These are phyloP conservation scores for Scolopax bukidnonensis DNA, from an alignment of 2,797 vertebrate species.

Conservation along the genomic window DNA sequence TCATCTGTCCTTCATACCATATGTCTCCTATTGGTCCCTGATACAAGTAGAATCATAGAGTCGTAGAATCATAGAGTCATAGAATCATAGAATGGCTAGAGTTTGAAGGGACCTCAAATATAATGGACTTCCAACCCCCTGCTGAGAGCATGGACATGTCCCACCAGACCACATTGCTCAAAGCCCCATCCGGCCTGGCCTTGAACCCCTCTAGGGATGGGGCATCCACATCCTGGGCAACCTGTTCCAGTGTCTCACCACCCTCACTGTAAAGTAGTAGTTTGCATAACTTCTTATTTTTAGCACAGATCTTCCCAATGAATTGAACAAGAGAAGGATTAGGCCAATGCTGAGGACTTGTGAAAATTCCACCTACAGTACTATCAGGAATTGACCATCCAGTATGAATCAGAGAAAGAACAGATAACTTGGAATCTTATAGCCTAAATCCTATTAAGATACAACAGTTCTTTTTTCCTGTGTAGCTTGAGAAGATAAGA, in stretches of 20 bases:
- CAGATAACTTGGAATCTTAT: background rate
- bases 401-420: background rate
- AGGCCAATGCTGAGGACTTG: background rate
- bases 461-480: background rate
- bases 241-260: too few species aligned
- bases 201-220: too few species aligned
- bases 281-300: background rate
- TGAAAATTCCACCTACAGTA: background rate
- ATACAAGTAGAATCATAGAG: background rate
- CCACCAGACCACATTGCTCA: too few species aligned
- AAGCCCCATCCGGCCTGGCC: too few species aligned
- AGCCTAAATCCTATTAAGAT: conserved; percentile 13
- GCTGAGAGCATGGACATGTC: too few species aligned
- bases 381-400: background rate
- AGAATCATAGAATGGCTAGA: too few species aligned
- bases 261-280: too few species aligned
- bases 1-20: background rate
- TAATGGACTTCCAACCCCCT: too few species aligned
- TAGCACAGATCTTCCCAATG: background rate
- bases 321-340: background rate
- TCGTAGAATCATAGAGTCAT: too few species aligned
- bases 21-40: background rate
- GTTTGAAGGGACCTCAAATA: too few species aligned
- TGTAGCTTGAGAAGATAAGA: conserved; percentile 20
- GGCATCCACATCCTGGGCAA: too few species aligned